phyloP scores from a whole-genome alignment of 2,113 vertebrate genomes.

The Parus major region DNA sequence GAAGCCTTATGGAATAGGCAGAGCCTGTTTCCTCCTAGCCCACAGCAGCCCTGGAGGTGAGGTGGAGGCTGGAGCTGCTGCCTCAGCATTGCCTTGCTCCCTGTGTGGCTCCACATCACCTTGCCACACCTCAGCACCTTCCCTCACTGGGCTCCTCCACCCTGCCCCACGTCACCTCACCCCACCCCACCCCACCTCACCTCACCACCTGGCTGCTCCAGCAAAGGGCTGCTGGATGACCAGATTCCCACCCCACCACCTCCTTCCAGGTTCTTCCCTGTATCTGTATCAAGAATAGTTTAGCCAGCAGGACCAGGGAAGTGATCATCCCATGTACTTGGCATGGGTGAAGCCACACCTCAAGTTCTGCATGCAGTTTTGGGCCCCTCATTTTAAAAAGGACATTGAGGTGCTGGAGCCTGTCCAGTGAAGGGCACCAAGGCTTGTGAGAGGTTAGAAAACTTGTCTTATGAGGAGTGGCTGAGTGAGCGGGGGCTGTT shows the following conservation, averaged over 20 bases:
- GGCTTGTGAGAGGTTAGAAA: background rate
- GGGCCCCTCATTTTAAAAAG: background rate
- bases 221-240: background rate
- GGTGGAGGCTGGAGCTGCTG: background rate
- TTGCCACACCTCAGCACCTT: background rate
- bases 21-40: background rate
- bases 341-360: background rate
- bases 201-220: background rate
- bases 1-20: background rate
- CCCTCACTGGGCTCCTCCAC: accelerated
- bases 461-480: background rate
- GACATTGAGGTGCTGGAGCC: accelerated
- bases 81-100: background rate
- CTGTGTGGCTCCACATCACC: background rate
- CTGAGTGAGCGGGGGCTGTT: background rate
- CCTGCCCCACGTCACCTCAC: accelerated
- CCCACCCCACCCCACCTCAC: background rate
- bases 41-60: background rate
- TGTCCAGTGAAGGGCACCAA: accelerated
- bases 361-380: accelerated
- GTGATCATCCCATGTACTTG: accelerated
- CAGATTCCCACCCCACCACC: background rate
- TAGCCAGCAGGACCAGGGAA: background rate
- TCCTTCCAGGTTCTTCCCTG: background rate
- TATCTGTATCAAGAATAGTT: background rate